phyloP scores from a whole-genome alignment of 1,140 invertebrate species.

The Drosophila bocki region DNA sequence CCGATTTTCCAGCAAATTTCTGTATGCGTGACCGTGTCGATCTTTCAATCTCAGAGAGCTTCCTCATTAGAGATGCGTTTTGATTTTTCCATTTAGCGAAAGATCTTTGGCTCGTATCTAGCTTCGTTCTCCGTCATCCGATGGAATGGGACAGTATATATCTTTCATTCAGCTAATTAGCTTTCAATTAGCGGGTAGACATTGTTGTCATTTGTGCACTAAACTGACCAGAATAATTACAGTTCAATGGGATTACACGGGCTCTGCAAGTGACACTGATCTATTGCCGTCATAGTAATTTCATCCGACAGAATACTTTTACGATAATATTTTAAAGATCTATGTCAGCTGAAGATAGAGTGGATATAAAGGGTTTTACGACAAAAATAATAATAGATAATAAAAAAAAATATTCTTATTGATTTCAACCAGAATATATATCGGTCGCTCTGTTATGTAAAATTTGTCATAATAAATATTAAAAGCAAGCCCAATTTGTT shows the following conservation, averaged over 20 bases:
- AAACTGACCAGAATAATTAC: background rate
- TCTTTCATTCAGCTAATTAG: constrained; percentile 55
- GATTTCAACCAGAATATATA: no score
- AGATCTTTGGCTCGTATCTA: constrained; percentile 24
- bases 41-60: constrained; percentile 30
- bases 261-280: background rate
- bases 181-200: constrained; percentile 54
- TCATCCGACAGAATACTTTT: background rate
- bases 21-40: constrained; percentile 5
- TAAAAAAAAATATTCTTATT: no score
- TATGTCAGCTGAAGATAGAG: background rate
- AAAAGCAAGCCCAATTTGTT: background rate
- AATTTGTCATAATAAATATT: no score
- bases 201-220: constrained; percentile 4
- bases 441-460: no score
- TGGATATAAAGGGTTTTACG: no score
- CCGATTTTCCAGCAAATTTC: constrained; percentile 55
- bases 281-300: constrained; percentile 23
- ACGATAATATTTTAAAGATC: background rate
- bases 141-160: constrained; percentile 23
- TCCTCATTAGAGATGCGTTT: constrained; percentile 68
- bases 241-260: background rate
- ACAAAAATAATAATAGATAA: no score
- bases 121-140: constrained; percentile 32
- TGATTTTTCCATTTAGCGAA: constrained; percentile 56